phyloP scores from a whole-genome alignment of 2,797 vertebrate species.

The Hydrocynus forskahlii region DNA sequence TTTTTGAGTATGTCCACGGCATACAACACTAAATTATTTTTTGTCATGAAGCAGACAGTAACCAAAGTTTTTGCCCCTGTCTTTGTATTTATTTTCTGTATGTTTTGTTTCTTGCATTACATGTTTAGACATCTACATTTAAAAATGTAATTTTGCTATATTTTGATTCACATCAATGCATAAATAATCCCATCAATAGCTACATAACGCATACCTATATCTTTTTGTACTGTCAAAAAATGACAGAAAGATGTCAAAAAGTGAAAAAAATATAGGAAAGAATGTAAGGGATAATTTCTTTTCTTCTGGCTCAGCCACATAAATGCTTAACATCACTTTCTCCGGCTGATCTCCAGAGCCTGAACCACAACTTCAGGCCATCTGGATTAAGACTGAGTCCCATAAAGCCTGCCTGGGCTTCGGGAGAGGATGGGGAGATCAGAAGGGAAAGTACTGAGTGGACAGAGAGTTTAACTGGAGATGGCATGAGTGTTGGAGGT shows the following conservation, averaged over 20 bases:
- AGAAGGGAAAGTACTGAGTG: slow-evolving; percentile 15
- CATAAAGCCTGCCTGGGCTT: slow-evolving; percentile 16
- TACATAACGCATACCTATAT: no score
- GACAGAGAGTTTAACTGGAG: slow-evolving; percentile 20
- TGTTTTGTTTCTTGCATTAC: not conserved
- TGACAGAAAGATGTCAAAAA: no score
- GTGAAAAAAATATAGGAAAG: no score
- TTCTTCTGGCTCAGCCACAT: not conserved
- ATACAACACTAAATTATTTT: not conserved
- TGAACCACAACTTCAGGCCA: not conserved
- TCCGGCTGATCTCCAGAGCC: slow-evolving; percentile 3
- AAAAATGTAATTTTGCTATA: not conserved
- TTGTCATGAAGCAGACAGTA: no score
- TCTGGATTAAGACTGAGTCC: slow-evolving; percentile 22
- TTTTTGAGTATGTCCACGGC: not conserved
- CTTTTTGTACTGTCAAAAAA: no score
- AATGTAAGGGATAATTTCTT: not conserved
- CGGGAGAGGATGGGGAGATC: slow-evolving; percentile 17
- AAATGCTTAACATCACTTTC: slow-evolving; percentile 5
- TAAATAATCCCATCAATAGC: no score
- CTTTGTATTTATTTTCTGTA: no score
- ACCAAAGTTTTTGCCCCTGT: no score
- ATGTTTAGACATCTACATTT: not conserved
- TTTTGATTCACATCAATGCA: not conserved
- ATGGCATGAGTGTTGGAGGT: slow-evolving; percentile 40